These are phyloP conservation scores for Cactoblastis cactorum DNA, from an alignment of 2,888 invertebrate genomes.

Conservation along the genomic window DNA sequence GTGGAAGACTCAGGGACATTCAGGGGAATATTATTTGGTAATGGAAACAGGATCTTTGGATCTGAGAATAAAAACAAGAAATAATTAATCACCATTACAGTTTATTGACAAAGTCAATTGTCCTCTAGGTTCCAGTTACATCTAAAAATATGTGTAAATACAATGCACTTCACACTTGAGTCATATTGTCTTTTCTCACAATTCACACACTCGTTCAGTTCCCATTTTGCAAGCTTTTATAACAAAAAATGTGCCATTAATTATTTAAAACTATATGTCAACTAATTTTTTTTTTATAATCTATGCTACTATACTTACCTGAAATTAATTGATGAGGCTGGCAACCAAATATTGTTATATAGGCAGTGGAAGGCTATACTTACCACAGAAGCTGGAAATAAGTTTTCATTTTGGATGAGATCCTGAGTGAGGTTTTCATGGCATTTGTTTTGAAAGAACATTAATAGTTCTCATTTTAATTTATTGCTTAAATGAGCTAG, in stretches of 20 bases:
- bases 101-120: slow-evolving; percentile 54
- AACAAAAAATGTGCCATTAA: slow-evolving; percentile 57
- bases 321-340: slow-evolving; percentile 10
- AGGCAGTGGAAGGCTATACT: slow-evolving; percentile 21
- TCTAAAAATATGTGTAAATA: slow-evolving; percentile 37
- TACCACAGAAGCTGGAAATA: slow-evolving; percentile 21
- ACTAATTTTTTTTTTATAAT: slow-evolving; percentile 18
- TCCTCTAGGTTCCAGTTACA: slow-evolving; percentile 32
- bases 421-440: not conserved
- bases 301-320: slow-evolving; percentile 41
- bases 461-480: too few species aligned
- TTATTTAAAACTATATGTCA: slow-evolving; percentile 23
- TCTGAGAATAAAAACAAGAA: slow-evolving; percentile 62
- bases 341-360: slow-evolving; percentile 13
- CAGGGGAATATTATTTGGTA: slow-evolving; percentile 6
- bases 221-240: slow-evolving; percentile 74
- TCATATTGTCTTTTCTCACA: slow-evolving; percentile 46
- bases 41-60: slow-evolving; percentile 60
- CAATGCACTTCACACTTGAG: slow-evolving; percentile 53
- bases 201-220: slow-evolving; percentile 60
- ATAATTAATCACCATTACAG: slow-evolving; percentile 40
- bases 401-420: slow-evolving; percentile 10
- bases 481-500: too few species aligned
- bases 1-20: not conserved
- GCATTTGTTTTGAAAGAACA: too few species aligned